Evolutionary conservation across 35 echinoderm and acorn worm genomes (phyloP).

Genomic region (Patiria miniata): DNA sequence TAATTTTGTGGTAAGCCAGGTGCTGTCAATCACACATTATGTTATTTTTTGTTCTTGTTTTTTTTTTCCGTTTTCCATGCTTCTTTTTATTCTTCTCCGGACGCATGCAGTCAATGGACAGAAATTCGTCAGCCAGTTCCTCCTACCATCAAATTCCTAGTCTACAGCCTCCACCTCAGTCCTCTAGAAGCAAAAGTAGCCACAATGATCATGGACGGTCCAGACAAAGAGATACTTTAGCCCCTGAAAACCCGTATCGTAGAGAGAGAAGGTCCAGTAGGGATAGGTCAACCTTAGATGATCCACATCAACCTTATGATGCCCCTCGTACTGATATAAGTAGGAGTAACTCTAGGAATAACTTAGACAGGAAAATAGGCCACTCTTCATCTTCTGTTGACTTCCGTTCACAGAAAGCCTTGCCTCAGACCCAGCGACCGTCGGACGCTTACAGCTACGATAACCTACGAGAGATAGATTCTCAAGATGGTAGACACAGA

Average conservation of each 20-base stretch:
- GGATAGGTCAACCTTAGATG: background rate
- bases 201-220: background rate
- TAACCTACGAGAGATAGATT: background rate
- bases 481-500: slow-evolving; percentile 16
- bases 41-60: slow-evolving; percentile 24
- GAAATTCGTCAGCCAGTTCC: slow-evolving; percentile 17
- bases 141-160: background rate
- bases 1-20: too few relatives aligned
- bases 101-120: slow-evolving; percentile 16
- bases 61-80: slow-evolving; percentile 18
- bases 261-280: background rate
- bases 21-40: background rate
- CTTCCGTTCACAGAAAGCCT: background rate
- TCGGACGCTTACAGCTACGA: slow-evolving; percentile 5
- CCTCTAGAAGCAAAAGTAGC: background rate
- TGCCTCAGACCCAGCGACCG: background rate
- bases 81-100: slow-evolving; percentile 10
- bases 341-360: background rate
- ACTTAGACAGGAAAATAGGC: slow-evolving; percentile 12
- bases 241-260: background rate
- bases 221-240: background rate
- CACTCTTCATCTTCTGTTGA: background rate
- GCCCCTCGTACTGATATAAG: background rate
- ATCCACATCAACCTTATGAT: background rate
- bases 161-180: slow-evolving; percentile 4